A percentile compares a stretch with the other conserved stretches of the same genome.
phyloP scores from a whole-genome alignment of 2,888 invertebrate species.

The Eupithecia vulgata region DNA sequence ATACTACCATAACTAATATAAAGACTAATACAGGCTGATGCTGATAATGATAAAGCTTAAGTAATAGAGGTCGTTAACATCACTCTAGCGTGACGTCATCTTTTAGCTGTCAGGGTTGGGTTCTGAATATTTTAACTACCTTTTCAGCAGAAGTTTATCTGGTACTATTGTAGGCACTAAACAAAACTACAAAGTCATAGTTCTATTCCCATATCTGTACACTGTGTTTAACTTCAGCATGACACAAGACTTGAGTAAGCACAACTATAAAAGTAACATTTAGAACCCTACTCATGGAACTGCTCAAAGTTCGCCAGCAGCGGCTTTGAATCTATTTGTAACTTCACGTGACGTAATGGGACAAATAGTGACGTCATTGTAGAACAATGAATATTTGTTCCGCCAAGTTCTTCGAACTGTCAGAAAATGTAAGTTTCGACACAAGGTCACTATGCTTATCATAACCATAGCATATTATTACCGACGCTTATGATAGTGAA shows the following conservation, averaged over 20 bases:
- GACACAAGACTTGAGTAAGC: conserved; percentile 10
- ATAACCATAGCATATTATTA: no score
- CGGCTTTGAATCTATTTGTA: background rate
- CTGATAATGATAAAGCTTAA: background rate
- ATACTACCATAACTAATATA: no score
- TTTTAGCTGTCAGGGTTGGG: background rate
- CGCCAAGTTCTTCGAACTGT: background rate
- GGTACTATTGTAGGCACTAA: background rate
- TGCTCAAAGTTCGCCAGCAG: conserved; percentile 16
- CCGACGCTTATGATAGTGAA: no score
- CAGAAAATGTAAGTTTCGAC: background rate
- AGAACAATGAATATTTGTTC: background rate
- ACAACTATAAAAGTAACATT: conserved; percentile 23
- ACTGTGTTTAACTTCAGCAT: background rate
- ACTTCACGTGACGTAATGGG: background rate
- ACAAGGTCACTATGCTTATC: background rate
- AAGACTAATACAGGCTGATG: no score
- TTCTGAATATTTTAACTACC: no score
- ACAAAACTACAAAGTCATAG: background rate
- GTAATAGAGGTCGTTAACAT: background rate
- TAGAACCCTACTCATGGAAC: conserved; percentile 13
- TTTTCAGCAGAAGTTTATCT: background rate
- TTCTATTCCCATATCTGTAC: background rate
- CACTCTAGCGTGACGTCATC: background rate
- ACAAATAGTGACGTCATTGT: background rate